These are phyloP conservation scores for Tridacna crocea DNA, from an alignment of 2,888 invertebrate genomes.

Conservation along the genomic window DNA sequence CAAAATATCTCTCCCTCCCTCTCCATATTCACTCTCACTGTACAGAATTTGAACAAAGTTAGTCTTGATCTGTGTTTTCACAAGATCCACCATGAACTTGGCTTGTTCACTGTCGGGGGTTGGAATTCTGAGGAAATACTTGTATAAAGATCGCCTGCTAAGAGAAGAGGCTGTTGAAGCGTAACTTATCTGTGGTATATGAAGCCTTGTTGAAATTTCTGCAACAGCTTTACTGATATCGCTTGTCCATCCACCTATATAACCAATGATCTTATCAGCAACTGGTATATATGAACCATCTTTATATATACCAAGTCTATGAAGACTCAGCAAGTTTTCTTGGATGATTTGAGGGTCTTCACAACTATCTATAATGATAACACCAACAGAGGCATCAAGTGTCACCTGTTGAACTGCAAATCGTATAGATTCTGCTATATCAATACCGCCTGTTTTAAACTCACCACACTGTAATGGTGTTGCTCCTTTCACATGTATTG, in stretches of 20 bases:
- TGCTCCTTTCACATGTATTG: slow-evolving; percentile 53
- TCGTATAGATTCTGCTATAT: slow-evolving; percentile 59
- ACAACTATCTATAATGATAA: slow-evolving; percentile 66
- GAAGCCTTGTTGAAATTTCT: slow-evolving; percentile 50
- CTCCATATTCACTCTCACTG: slow-evolving; percentile 60
- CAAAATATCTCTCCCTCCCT: slow-evolving; percentile 55
- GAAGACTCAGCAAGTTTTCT: slow-evolving; percentile 58
- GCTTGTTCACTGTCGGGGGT: slow-evolving; percentile 63
- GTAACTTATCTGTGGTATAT: slow-evolving; percentile 57
- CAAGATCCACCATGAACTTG: slow-evolving; percentile 51
- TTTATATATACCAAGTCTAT: slow-evolving; percentile 48
- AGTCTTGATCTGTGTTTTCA: slow-evolving; percentile 26
- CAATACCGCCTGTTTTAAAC: slow-evolving; percentile 52
- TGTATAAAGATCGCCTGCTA: slow-evolving; percentile 53
- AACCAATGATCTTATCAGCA: slow-evolving; percentile 60
- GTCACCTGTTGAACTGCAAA: slow-evolving; percentile 55
- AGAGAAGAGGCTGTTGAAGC: slow-evolving; percentile 62
- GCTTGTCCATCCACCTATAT: slow-evolving; percentile 63
- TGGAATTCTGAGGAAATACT: slow-evolving; percentile 60
- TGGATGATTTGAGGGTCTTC: slow-evolving; percentile 61
- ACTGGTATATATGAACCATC: slow-evolving; percentile 46
- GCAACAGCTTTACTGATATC: slow-evolving; percentile 58
- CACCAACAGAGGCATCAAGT: slow-evolving; percentile 55
- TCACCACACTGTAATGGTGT: slow-evolving; percentile 58
- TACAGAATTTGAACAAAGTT: slow-evolving; percentile 65